phyloP scores from a whole-genome alignment of 2,888 invertebrate species.

The Argyra leucocephala region DNA sequence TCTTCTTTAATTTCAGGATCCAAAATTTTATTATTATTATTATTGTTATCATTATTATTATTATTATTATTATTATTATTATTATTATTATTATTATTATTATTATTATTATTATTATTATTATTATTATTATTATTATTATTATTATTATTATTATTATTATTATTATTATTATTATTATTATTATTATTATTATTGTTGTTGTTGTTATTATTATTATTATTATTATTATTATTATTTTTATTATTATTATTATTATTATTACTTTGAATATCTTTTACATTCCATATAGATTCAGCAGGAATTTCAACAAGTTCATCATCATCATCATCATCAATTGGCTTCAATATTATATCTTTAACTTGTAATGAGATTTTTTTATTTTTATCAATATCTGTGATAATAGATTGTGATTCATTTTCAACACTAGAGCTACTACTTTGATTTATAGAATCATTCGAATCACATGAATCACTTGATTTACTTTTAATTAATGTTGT shows the following conservation, averaged over 20 bases:
- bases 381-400: neutral
- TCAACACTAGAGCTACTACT: neutral
- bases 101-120: too few species aligned
- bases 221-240: too few species aligned
- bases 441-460: neutral
- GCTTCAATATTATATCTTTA: neutral
- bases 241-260: too few species aligned
- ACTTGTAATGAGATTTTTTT: neutral
- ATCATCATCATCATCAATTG: neutral
- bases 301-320: neutral
- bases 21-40: too few species aligned
- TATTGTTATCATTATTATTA: too few species aligned
- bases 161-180: too few species aligned
- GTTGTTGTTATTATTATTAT: too few species aligned
- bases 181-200: too few species aligned
- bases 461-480: neutral
- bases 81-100: too few species aligned
- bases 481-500: neutral
- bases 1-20: neutral
- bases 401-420: neutral
- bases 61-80: too few species aligned
- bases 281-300: neutral
- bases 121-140: too few species aligned
- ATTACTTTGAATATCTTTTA: neutral
- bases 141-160: too few species aligned